phyloP scores from a whole-genome alignment of 2,888 invertebrate genomes.

The Falcaria lacertinaria region DNA sequence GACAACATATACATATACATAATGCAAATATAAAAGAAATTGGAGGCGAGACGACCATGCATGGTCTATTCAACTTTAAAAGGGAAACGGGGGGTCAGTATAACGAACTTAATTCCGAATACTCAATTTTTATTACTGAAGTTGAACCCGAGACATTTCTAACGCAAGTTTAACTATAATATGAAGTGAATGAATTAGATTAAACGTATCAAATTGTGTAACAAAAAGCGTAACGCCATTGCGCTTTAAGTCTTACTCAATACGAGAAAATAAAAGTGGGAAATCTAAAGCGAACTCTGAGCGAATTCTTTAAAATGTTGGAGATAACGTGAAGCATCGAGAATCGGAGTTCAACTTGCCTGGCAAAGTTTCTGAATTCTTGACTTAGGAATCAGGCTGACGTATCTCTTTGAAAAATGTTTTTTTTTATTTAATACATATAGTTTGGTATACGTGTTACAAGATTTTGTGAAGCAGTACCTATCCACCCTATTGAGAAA shows the following conservation, averaged over 20 bases:
- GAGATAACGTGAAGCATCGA: background rate
- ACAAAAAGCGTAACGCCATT: background rate
- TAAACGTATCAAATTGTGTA: no score
- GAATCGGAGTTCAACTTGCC: background rate
- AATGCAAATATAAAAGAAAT: no score
- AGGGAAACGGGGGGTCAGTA: no score
- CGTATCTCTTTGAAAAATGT: conserved; percentile 1
- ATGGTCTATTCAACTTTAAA: no score
- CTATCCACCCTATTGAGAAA: background rate
- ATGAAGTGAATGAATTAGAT: no score
- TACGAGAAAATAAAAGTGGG: background rate
- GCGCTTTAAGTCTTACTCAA: background rate
- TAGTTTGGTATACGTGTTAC: background rate
- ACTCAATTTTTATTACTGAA: no score
- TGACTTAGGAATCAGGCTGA: background rate
- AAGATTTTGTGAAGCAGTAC: background rate
- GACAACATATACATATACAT: no score
- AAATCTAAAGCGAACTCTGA: background rate
- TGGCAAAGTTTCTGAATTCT: background rate
- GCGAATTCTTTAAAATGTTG: background rate
- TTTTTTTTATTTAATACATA: no score
- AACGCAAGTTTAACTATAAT: no score
- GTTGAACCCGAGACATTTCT: no score
- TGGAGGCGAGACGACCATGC: no score
- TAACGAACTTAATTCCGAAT: no score